Evolutionary conservation across 2,888 invertebrate species (phyloP).

Genomic region (Hydrotaea cyrtoneurina): DNA sequence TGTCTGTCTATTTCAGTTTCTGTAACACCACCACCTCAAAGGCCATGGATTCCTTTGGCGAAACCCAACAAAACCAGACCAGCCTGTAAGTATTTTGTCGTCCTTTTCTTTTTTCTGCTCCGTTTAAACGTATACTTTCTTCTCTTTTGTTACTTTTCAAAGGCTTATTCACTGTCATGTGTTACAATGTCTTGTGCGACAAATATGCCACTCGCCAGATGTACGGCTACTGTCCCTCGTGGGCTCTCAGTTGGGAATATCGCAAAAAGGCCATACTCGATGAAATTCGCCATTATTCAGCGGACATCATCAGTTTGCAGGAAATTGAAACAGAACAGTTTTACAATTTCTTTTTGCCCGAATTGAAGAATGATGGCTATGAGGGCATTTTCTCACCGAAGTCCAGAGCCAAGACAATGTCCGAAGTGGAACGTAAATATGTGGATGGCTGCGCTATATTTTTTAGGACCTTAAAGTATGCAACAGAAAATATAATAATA

Average conservation of each 20-base stretch:
- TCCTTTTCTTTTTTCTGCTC: not conserved
- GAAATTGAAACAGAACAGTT: constrained; percentile 99
- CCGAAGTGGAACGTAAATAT: constrained; percentile 96
- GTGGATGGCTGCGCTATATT: constrained; percentile 99
- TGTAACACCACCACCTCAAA: constrained; percentile 93
- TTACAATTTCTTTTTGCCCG: constrained; percentile 97
- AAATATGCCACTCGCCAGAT: constrained; percentile 99
- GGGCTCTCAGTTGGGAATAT: constrained; percentile 99
- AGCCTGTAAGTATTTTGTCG: constrained; percentile 87
- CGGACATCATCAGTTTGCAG: constrained; percentile 97
- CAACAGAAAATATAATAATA: not conserved
- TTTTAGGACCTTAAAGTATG: constrained; percentile 95
- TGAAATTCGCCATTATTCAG: constrained; percentile 97
- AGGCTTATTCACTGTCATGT: constrained; percentile 99
- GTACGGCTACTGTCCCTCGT: constrained; percentile 99
- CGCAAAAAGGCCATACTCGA: constrained; percentile 97
- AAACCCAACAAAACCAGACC: constrained; percentile 94
- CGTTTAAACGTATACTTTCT: not conserved
- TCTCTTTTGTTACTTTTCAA: constrained; percentile 59
- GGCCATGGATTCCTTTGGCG: constrained; percentile 97
- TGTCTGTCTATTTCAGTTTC: constrained; percentile 86
- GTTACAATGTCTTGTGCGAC: constrained; percentile 99
- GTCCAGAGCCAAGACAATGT: constrained; percentile 99
- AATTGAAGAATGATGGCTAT: constrained; percentile 94
- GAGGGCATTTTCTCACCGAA: constrained; percentile 99